A percentile compares a stretch with the other conserved stretches of the same genome.
These are phyloP conservation scores for Melinaea menophilus DNA, from an alignment of 2,888 invertebrate genomes.

Conservation along the genomic window DNA sequence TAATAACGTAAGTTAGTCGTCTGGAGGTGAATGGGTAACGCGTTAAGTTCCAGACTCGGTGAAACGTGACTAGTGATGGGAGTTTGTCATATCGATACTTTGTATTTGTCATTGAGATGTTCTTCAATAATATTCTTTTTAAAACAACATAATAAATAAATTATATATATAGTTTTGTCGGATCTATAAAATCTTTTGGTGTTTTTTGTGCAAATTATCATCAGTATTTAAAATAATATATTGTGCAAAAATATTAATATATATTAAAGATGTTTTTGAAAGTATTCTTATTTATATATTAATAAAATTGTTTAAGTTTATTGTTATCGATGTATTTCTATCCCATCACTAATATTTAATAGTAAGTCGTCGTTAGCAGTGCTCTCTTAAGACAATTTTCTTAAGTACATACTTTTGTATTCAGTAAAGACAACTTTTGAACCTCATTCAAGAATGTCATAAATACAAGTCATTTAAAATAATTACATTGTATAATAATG, in stretches of 20 bases:
- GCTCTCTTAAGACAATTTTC: constrained; percentile 22
- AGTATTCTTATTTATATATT: neutral
- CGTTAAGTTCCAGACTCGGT: constrained; percentile 52
- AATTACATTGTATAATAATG: neutral
- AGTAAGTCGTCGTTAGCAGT: constrained; percentile 16
- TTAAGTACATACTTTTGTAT: constrained; percentile 20
- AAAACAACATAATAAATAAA: no score
- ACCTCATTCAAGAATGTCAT: constrained; percentile 9
- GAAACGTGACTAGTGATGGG: constrained; percentile 47
- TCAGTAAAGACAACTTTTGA: constrained; percentile 19
- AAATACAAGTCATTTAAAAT: constrained; percentile 5
- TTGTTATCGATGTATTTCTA: neutral
- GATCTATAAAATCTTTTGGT: no score
- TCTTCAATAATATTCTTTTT: no score
- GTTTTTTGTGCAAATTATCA: no score
- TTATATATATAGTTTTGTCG: no score
- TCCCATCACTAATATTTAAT: constrained; percentile 16
- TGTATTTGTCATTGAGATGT: no score
- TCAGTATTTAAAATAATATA: no score
- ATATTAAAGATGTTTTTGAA: neutral
- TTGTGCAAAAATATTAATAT: no score
- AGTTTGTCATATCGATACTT: neutral
- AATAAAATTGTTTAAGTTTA: neutral
- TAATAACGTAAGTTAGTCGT: constrained; percentile 39
- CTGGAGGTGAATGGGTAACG: constrained; percentile 57